Percentiles rank a stretch among this genome's conserved stretches.
Conservation (phyloP, 2,888 invertebrate species). For the Himalopsyche japonica region DNA sequence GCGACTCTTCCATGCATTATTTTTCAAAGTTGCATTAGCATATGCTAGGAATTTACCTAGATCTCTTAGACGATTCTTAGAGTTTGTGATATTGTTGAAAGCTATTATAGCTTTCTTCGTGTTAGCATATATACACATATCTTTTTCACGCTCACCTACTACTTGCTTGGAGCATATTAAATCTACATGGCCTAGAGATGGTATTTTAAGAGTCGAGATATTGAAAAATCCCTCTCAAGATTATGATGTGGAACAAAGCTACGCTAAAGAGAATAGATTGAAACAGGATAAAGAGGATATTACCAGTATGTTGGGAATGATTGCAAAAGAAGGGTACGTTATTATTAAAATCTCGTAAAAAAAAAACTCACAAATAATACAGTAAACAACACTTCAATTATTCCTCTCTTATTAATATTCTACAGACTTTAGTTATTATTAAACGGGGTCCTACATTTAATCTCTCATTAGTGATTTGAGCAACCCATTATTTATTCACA, state of each 20-base stretch:
- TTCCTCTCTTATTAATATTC: too few relatives aligned
- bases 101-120: slow-evolving; percentile 82
- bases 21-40: slow-evolving; percentile 87
- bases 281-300: slow-evolving; percentile 68
- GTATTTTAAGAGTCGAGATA: slow-evolving; percentile 91
- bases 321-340: slow-evolving; percentile 68
- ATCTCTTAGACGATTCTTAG: slow-evolving; percentile 78
- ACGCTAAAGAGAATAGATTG: slow-evolving; percentile 77
- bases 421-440: too few relatives aligned
- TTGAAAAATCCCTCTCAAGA: slow-evolving; percentile 70
- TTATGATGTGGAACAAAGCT: slow-evolving; percentile 80
- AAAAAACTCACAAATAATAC: too few relatives aligned
- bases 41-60: slow-evolving; percentile 91
- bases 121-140: slow-evolving; percentile 92
- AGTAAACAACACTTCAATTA: too few relatives aligned
- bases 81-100: slow-evolving; percentile 80
- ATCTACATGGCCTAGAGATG: slow-evolving; percentile 92
- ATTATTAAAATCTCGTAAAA: too few relatives aligned
- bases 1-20: slow-evolving; percentile 91
- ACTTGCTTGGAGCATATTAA: slow-evolving; percentile 89
- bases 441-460: too few relatives aligned
- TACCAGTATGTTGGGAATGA: slow-evolving; percentile 63
- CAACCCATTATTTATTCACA: too few relatives aligned
- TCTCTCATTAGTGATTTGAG: too few relatives aligned
- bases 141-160: slow-evolving; percentile 89